A percentile compares a stretch with the other conserved stretches of the same genome.
Conservation (phyloP, 2,888 invertebrate genomes). For the Parnassius apollo region DNA sequence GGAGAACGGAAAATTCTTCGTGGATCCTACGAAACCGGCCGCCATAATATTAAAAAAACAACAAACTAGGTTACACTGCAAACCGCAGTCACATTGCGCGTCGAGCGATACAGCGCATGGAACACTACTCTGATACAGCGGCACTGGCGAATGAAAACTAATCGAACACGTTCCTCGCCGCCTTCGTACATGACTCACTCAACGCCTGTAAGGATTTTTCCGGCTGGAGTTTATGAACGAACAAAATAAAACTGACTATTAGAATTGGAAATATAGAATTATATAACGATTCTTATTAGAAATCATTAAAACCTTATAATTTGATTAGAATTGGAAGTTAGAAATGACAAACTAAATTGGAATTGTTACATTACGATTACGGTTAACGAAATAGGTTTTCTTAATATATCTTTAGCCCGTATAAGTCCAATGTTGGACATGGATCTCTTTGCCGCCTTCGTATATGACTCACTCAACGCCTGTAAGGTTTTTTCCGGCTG, state of each 20-base stretch:
- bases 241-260: neutral
- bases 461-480: conserved; percentile 26
- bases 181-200: conserved; percentile 27
- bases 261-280: no score
- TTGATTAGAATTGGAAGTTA: no score
- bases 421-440: no score
- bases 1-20: conserved; percentile 74
- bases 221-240: conserved; percentile 11
- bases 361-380: no score
- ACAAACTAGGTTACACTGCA: conserved; percentile 24
- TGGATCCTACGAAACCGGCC: conserved; percentile 71
- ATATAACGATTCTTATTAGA: no score
- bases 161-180: conserved; percentile 8
- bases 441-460: conserved; percentile 1
- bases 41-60: conserved; percentile 49
- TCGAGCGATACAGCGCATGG: neutral
- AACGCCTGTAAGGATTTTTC: conserved; percentile 42
- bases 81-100: conserved; percentile 26
- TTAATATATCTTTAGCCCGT: no score
- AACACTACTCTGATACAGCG: neutral
- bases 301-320: no score
- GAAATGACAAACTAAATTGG: no score
- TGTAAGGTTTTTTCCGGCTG: conserved; percentile 42
- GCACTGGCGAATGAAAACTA: neutral
- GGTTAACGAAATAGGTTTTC: no score